Conservation (phyloP, 1,140 invertebrate genomes). For the Paralvinella palmiformis region DNA sequence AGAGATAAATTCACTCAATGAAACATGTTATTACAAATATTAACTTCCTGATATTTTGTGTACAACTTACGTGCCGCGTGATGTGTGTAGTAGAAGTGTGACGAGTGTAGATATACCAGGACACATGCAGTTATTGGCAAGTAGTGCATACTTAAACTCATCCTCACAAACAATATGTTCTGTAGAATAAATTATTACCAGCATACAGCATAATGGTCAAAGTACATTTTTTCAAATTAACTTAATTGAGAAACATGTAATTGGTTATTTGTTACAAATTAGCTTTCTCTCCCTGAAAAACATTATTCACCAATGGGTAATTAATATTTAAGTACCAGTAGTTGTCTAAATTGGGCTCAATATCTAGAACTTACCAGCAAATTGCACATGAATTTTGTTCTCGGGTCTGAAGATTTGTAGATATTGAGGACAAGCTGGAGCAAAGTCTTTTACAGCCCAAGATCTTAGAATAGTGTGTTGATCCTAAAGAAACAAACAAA, state of each 20-base stretch:
- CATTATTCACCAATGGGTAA: too few species aligned
- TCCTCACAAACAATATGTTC: slow-evolving; percentile 97
- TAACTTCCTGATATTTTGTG: too few species aligned
- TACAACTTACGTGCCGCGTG: slow-evolving; percentile 84
- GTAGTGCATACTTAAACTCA: slow-evolving; percentile 88
- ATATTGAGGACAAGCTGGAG: slow-evolving; percentile 90
- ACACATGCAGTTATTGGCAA: slow-evolving; percentile 96
- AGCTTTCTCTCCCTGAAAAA: too few species aligned
- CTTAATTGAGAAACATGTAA: too few species aligned
- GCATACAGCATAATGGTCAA: too few species aligned
- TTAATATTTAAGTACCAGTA: too few species aligned
- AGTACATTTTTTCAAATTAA: too few species aligned
- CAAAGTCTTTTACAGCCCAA: slow-evolving; percentile 98
- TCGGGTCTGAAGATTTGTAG: slow-evolving; percentile 97
- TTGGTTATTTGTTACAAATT: too few species aligned
- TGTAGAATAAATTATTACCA: slow-evolving; percentile 10
- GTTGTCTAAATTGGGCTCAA: too few species aligned
- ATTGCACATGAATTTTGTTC: slow-evolving; percentile 97
- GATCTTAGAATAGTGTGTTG: slow-evolving; percentile 94
- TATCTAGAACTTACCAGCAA: slow-evolving; percentile 67
- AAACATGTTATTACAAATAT: too few species aligned
- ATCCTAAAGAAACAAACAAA: slow-evolving; percentile 58
- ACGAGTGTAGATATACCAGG: slow-evolving; percentile 94
- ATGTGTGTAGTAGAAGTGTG: slow-evolving; percentile 89
- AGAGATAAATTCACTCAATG: too few species aligned